Conservation (phyloP, 2,888 invertebrate species). For the Drosophila tanythrix region DNA sequence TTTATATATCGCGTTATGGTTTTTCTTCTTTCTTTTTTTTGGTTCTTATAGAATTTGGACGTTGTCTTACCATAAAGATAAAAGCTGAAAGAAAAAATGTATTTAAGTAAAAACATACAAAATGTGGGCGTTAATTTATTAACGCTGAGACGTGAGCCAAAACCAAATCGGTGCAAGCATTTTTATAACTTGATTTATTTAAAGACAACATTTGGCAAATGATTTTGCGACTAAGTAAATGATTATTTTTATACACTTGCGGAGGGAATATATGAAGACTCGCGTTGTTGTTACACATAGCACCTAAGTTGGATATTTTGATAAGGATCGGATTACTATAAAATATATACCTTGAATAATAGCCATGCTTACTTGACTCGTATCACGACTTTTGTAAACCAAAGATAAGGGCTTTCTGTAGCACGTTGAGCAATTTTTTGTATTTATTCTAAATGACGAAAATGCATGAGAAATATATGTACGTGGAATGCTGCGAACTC, state of each 20-base stretch:
- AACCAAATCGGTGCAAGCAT: constrained; percentile 67
- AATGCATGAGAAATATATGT: neutral
- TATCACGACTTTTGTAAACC: neutral
- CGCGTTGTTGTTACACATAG: neutral
- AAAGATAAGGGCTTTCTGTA: constrained; percentile 1
- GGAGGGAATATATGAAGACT: constrained; percentile 22
- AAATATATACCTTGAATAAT: neutral
- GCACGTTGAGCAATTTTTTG: neutral
- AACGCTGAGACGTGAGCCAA: constrained; percentile 68
- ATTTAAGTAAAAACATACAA: constrained; percentile 16
- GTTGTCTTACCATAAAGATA: constrained; percentile 67
- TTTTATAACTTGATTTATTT: constrained; percentile 80
- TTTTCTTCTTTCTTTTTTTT: constrained; percentile 21
- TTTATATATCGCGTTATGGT: constrained; percentile 37
- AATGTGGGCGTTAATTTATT: constrained; percentile 73
- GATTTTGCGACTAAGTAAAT: constrained; percentile 55
- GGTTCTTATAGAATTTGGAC: constrained; percentile 53
- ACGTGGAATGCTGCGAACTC: neutral
- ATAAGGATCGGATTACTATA: constrained; percentile 18
- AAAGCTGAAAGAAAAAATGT: constrained; percentile 33
- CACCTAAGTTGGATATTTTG: neutral
- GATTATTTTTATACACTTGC: constrained; percentile 52
- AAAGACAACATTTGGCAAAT: constrained; percentile 72
- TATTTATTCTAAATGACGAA: neutral
- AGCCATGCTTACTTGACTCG: constrained; percentile 1